A percentile compares a stretch with the other conserved stretches of the same genome.
These are phyloP conservation scores for Sternarchorhynchus goeldii DNA, from an alignment of 2,797 vertebrate genomes.

Conservation along the genomic window DNA sequence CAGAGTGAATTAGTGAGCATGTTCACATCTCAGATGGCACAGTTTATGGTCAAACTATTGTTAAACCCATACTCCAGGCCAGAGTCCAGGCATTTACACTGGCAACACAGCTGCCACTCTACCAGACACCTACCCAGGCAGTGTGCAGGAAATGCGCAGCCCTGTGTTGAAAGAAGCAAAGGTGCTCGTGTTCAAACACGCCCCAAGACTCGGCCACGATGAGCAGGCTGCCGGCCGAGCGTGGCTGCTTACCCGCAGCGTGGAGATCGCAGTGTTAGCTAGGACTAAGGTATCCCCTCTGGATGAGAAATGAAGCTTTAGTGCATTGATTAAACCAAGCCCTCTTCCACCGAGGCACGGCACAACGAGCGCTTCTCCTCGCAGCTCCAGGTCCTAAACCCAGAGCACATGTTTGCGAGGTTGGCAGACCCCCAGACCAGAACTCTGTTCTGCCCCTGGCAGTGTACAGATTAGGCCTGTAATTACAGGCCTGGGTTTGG, in stretches of 20 bases:
- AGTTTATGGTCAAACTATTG: conserved; percentile 16
- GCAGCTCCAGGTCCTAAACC: conserved; percentile 61
- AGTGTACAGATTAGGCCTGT: conserved; percentile 60
- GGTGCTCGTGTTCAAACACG: not conserved
- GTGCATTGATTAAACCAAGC: conserved; percentile 1
- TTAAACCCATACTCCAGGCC: not conserved
- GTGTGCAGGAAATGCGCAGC: not conserved
- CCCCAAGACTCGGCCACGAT: not conserved
- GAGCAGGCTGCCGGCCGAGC: not conserved
- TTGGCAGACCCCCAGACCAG: conserved; percentile 71
- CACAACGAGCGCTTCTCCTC: conserved; percentile 47
- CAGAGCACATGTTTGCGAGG: conserved; percentile 74
- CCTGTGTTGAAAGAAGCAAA: not conserved
- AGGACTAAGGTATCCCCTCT: not conserved
- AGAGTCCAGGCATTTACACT: not conserved
- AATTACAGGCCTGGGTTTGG: conserved; percentile 64
- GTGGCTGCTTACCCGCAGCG: conserved; percentile 16
- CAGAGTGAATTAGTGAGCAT: conserved; percentile 29
- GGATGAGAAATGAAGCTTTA: conserved; percentile 3
- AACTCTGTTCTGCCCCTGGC: conserved; percentile 65
- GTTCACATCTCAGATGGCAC: conserved; percentile 39
- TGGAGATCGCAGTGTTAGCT: not conserved
- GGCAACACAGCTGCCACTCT: not conserved
- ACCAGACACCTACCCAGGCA: too few relatives aligned
- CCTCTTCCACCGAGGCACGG: conserved; percentile 15